These are phyloP conservation scores for Gallinago paraguaiae DNA, from an alignment of 2,113 vertebrate genomes.

Conservation along the genomic window DNA sequence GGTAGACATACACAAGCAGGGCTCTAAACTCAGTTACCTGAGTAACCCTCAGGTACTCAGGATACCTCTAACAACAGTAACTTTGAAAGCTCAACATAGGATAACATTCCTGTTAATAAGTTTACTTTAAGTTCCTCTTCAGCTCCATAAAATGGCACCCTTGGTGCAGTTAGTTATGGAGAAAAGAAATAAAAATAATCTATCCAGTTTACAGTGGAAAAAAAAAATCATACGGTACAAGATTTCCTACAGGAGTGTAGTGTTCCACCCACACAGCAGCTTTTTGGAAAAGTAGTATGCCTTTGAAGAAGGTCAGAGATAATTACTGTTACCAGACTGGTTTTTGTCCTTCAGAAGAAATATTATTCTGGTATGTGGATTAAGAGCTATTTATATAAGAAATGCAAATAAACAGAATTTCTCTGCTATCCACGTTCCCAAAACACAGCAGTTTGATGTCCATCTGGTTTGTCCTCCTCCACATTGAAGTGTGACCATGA, in stretches of 20 bases:
- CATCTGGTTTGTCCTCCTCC: background rate
- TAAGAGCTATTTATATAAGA: background rate
- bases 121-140: background rate
- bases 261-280: background rate
- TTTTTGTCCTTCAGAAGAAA: constrained; percentile 3
- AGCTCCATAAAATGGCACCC: background rate
- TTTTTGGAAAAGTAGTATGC: background rate
- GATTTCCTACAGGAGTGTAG: background rate
- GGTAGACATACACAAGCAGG: background rate
- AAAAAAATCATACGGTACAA: too few relatives aligned
- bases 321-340: background rate
- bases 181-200: background rate
- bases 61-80: background rate
- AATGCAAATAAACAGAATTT: background rate
- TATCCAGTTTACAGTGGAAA: background rate
- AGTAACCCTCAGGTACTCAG: too few relatives aligned
- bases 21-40: background rate
- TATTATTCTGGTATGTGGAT: background rate
- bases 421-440: background rate
- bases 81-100: background rate
- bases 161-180: background rate
- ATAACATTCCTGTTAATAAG: background rate
- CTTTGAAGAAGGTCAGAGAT: background rate
- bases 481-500: background rate
- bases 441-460: background rate